Conservation (phyloP, 2,888 invertebrate genomes). For the Neoascia interrupta region DNA sequence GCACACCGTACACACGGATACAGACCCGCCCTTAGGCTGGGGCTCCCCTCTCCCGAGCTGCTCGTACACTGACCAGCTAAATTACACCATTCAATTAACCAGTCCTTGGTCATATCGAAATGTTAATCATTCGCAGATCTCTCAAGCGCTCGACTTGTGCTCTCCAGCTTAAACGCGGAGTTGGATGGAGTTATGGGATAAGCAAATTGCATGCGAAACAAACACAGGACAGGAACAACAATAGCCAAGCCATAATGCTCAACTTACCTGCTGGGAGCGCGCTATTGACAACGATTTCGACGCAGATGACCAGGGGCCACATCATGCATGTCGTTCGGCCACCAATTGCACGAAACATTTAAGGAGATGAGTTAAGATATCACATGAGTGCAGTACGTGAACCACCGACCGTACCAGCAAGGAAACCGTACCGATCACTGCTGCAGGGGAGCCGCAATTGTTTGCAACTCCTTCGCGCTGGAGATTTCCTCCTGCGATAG, state of each 20-base stretch:
- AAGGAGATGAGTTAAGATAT: slow-evolving; percentile 69
- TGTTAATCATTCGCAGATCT: slow-evolving; percentile 66
- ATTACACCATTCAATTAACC: slow-evolving; percentile 69
- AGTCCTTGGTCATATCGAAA: slow-evolving; percentile 69
- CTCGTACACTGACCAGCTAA: slow-evolving; percentile 45
- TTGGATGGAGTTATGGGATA: slow-evolving; percentile 28
- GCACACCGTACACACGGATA: slow-evolving; percentile 2
- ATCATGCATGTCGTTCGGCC: slow-evolving; percentile 27
- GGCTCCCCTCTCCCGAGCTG: slow-evolving; percentile 41
- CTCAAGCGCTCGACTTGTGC: neutral
- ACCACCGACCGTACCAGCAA: slow-evolving; percentile 3
- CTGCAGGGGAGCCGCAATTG: slow-evolving; percentile 62
- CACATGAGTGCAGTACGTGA: slow-evolving; percentile 44
- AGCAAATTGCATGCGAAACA: slow-evolving; percentile 61
- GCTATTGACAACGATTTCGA: neutral
- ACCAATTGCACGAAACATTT: slow-evolving; percentile 54
- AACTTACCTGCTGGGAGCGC: slow-evolving; percentile 18
- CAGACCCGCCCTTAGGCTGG: slow-evolving; percentile 55
- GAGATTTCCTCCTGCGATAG: slow-evolving; percentile 57
- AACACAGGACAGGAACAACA: slow-evolving; percentile 40
- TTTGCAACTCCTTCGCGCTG: slow-evolving; percentile 46
- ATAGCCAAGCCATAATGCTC: slow-evolving; percentile 50
- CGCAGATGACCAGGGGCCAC: slow-evolving; percentile 44
- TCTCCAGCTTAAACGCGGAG: slow-evolving; percentile 9
- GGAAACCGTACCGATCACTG: slow-evolving; percentile 48